Evolutionary conservation across 2,113 vertebrate species (phyloP), one percentile per base, ranked within the genome.

Genomic region (Rhinoderma darwinii): DNA sequence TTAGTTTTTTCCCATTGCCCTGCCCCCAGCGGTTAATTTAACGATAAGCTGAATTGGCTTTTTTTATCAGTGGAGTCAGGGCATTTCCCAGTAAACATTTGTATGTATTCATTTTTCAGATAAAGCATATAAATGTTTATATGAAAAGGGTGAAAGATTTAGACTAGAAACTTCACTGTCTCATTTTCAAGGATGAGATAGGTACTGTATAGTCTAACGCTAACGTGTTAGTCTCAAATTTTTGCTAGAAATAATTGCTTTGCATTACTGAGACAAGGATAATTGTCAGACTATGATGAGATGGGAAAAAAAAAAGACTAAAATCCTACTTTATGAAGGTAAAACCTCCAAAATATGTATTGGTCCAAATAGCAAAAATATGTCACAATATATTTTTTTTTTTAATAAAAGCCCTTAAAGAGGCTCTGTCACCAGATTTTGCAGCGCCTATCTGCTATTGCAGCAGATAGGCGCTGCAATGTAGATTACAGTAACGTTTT

Each of bases 151-250:
- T 39, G 68, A 72, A 72, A 6, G 8, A 72, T 72, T 39, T 72
- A 72, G 37, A 37, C 68, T 72, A 72, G 18, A 72, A 22, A 72
- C 41, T 41, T 41, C 10, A 41, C 68, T 72, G 68, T 72, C 68
- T 72, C 68, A 70, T 70, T 70, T 70, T 70, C 66, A 70, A 70
- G 66, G 66, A 70, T 70, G 66, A 18, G 30, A 68, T 68, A 68
- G 17, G 30, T 18, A 35, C 30, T 70, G 66, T 70, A 39, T 70
- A 20, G 66, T 70, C 35, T 70, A 41, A 41, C 0, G 20, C 68
- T 39, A 20, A n/a, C n/a, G 37, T 41, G 32, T 70, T 37, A 22
- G 37, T 39, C 32, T 25, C 20, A 41, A 25, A 12, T 12, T 37
- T n/a, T 41, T 8, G 66, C 15, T 72, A 12, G 2, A 10, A 35